Conservation (phyloP, 2,797 vertebrate genomes). For the Propithecus deckenii region DNA sequence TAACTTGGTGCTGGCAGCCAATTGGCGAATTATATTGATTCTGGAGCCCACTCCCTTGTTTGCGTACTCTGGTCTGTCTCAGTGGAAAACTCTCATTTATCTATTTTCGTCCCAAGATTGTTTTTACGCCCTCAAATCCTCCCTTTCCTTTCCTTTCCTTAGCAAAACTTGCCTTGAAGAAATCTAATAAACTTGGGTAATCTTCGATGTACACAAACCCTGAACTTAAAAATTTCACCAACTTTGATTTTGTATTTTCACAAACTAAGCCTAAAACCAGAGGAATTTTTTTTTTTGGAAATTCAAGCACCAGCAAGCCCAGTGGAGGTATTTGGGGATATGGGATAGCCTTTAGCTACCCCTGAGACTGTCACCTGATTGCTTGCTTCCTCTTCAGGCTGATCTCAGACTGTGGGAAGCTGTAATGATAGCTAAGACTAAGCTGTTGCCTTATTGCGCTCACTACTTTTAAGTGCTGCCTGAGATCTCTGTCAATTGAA, state of each 20-base stretch:
- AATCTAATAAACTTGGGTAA: background rate
- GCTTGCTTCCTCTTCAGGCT: background rate
- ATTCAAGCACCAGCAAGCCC: background rate
- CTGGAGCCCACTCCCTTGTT: background rate
- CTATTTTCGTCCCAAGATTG: background rate
- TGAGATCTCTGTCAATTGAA: constrained; percentile 20
- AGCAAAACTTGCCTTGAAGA: background rate
- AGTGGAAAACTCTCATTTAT: background rate
- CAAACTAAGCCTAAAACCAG: background rate
- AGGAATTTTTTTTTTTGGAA: background rate
- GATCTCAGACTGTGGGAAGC: background rate
- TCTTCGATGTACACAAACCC: background rate
- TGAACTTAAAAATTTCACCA: background rate
- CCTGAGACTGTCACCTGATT: background rate
- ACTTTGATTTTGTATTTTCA: background rate
- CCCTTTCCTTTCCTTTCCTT: background rate
- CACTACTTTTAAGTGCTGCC: background rate
- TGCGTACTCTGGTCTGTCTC: background rate
- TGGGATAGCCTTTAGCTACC: background rate
- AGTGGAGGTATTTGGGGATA: background rate
- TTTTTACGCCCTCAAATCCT: background rate
- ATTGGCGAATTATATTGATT: background rate
- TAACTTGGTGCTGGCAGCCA: background rate
- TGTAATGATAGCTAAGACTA: background rate
- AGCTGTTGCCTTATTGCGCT: background rate